These are phyloP conservation scores for Gymnocheta viridis DNA, from an alignment of 2,888 invertebrate genomes.

Conservation along the genomic window DNA sequence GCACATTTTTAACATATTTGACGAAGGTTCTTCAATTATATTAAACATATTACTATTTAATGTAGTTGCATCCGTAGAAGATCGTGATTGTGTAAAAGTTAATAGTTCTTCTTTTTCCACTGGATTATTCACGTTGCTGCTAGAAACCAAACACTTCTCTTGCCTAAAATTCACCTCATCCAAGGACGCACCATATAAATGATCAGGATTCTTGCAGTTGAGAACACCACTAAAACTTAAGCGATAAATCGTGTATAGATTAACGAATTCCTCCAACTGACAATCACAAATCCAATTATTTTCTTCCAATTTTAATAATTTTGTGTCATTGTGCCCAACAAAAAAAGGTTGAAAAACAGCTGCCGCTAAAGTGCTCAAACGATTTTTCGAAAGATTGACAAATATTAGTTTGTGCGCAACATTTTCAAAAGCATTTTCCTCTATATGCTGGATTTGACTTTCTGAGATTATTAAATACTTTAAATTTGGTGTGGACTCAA, in stretches of 20 bases:
- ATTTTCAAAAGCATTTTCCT: constrained; percentile 74
- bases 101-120: too few relatives aligned
- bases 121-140: too few relatives aligned
- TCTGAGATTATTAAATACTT: constrained; percentile 73
- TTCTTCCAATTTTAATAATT: constrained; percentile 72
- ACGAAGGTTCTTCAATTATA: too few relatives aligned
- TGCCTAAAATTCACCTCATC: constrained; percentile 67
- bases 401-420: constrained; percentile 71
- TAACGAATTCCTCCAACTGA: constrained; percentile 70
- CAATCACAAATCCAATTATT: constrained; percentile 78
- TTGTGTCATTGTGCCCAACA: not conserved
- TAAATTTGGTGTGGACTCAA: constrained; percentile 74
- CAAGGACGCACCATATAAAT: constrained; percentile 73
- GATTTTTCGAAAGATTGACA: constrained; percentile 76
- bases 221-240: constrained; percentile 74
- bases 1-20: constrained; percentile 44
- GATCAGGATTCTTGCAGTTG: constrained; percentile 75
- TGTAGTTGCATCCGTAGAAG: not conserved
- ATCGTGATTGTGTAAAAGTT: too few relatives aligned
- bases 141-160: constrained; percentile 49
- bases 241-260: constrained; percentile 70
- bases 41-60: too few relatives aligned
- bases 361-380: constrained; percentile 72
- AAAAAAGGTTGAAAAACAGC: constrained; percentile 69
- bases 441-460: constrained; percentile 74